Evolutionary conservation across 2,888 invertebrate species (phyloP), one percentile per base, ranked within the genome.

Genomic region (Strigamia maritima): DNA sequence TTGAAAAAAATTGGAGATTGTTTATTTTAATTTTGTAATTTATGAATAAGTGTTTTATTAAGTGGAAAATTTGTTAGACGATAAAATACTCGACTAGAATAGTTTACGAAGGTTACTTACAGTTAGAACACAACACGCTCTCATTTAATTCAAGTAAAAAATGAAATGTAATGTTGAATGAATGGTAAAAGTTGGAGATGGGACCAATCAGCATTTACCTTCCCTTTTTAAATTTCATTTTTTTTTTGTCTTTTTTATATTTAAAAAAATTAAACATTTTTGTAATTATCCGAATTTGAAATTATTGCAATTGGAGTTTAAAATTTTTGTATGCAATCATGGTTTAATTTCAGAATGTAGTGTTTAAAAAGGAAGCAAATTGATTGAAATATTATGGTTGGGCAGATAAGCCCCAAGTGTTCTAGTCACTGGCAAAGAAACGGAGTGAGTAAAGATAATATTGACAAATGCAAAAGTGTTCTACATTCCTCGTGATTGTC

Each of bases 121-220:
- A n/a, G n/a, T n/a, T n/a, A n/a, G n/a, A n/a, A n/a, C n/a, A n/a
- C n/a, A 54, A 54, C 54, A 54, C 54, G 16, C 44, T 44, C 54
- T 54, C 54, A 54, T 54, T 54, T 54, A 54, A 19, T 54, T 54
- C 54, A 54, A 19, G 54, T 54, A 19, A 19, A 54, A 54, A 44
- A 44, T 12, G 14, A 31, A 54, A 54, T 54, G 54, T 16, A 54
- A 54, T 22, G 54, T 54, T 19, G 54, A 54, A 54, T 54, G 54
- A 54, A 54, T 54, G 54, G n/a, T 54, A 19, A 54, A 54, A 54
- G 19, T n/a, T 19, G n/a, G 54, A 54, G 19, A 54, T 54, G 54
- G 54, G 54, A 54, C 54, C 54, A 54, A 54, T 54, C 54, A 54
- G 54, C 54, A 54, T 54, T 54, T 54, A 54, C 54, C 54, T 54